Base-by-base conservation (phyloP, 2,113 vertebrate species). In the Leiothrix lutea region DNA sequence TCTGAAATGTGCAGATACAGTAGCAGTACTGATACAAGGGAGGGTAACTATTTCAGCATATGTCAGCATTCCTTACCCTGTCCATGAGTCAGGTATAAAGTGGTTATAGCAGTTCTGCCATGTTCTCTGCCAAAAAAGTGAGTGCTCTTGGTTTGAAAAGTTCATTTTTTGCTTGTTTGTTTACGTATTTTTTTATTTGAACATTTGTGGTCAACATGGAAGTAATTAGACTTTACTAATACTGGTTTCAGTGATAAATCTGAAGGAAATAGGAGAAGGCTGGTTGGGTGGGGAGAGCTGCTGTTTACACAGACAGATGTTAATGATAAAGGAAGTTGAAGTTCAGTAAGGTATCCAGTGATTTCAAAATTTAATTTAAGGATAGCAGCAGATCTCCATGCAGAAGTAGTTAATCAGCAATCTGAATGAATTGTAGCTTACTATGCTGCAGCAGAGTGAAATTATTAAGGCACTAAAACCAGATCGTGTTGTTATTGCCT, bases 321-420 rank as follows among this genome's bases (percentile, higher is more conserved):
- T 85, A 42, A 33, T 58, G 56, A 44, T 77, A 83, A 82, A 88
- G 74, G 62, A 66, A 56, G 28, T 56, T 35, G n/a, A 74, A 66
- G 36, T 57, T 88, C 54, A 65, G 2, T 36, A 25, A 48, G 23
- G 28, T 64, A 45, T 61, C 45, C 35, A 53, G 8, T 77, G 61
- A 69, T 87, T 64, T 88, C 31, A 72, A 9, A 89, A 69, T 72
- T 36, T 77, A 28, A 61, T 28, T 53, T 28, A 23, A 75, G 66
- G 33, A 15, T 69, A 70, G 54, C 66, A 70, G n/a, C 4, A 24
- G 61, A 47, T 88, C 58, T 93, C 74, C 51, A n/a, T 31, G 33
- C 3, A 2, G 45, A 65, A 60, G 21, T 36, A 64, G 31, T 72
- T 93, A 36, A 86, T 88, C 26, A 61, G 13, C 0, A 0, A 45